phyloP scores from a whole-genome alignment of 2,888 invertebrate genomes.

The Pyralis farinalis region DNA sequence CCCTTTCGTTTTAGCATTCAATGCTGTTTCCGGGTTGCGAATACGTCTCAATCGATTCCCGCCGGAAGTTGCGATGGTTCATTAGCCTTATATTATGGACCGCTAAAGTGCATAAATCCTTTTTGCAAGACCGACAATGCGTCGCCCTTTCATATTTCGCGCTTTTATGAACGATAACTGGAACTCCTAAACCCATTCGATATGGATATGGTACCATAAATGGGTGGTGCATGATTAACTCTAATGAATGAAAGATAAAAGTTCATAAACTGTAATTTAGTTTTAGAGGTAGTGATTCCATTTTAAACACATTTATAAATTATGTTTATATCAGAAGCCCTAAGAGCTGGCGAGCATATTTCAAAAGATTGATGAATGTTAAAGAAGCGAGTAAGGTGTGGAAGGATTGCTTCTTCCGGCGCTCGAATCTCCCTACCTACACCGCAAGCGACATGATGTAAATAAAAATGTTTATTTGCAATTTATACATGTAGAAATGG shows the following conservation, averaged over 20 bases:
- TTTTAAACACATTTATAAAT: too few species aligned
- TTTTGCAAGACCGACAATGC: slow-evolving; percentile 54
- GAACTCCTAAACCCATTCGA: slow-evolving; percentile 8
- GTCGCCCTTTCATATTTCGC: slow-evolving; percentile 23
- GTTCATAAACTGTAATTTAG: too few species aligned
- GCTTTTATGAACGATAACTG: slow-evolving; percentile 18
- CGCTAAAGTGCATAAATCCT: slow-evolving; percentile 41
- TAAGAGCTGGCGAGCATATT: too few species aligned
- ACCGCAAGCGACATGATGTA: too few species aligned
- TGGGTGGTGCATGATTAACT: neutral
- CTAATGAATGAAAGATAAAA: neutral
- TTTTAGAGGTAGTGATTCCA: too few species aligned
- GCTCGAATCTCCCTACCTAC: too few species aligned
- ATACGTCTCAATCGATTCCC: slow-evolving; percentile 52
- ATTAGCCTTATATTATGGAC: slow-evolving; percentile 53
- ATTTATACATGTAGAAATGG: too few species aligned
- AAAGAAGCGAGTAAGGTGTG: too few species aligned
- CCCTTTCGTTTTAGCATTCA: slow-evolving; percentile 54
- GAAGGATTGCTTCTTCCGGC: too few species aligned
- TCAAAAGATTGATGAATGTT: too few species aligned
- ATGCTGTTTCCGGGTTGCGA: slow-evolving; percentile 67
- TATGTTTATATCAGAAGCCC: too few species aligned
- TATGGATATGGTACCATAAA: slow-evolving; percentile 8
- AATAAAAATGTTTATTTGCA: too few species aligned
- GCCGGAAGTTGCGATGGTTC: slow-evolving; percentile 70